Evolutionary conservation across 2,113 vertebrate genomes (phyloP), one percentile per base, ranked within the genome.

Genomic region (Pardalotus punctatus): DNA sequence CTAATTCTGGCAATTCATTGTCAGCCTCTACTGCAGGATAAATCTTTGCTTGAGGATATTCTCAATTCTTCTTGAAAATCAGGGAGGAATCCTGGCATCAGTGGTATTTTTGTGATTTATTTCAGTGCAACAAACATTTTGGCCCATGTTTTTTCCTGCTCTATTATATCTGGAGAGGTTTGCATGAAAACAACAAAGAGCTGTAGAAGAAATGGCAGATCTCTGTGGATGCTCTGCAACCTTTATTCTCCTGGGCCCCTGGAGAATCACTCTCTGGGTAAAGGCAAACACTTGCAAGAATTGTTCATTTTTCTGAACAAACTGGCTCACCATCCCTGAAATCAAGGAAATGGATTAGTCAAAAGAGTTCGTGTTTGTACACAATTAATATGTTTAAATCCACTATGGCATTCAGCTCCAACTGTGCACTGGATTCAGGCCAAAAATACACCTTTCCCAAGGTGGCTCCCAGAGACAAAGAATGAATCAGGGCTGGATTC

Each of bases 371-470:
- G 0, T 71, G 25, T 72, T 76, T 71, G 21, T 60, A 16, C 50
- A n/a, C 57, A 72, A 48, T 38, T 18, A 62, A 70, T 73, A 35
- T 73, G 27, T 88, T 83, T 94, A 86, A 88, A 92, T 81, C 64
- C 72, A 62, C 71, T n/a, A 31, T 15, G 27, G 54, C 35, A 50
- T 83, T 88, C 42, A n/a, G 19, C 28, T 77, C 58, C 21, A 47
- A 16, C 62, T 54, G 31, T 43, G 48, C 35, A 2, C 28, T 90
- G 71, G 51, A 60, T 83, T 62, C 54, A 62, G 43, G 76, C 88
- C 94, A 94, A 76, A 94, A 83, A 45, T 31, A 16, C 10, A 82
- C 60, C 71, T 94, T 94, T 96, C 88, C 92, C 76, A 54, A 70
- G 64, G 67, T 6, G 2, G 67, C 31, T 95, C 5, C 17, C 42